phyloP scores from a whole-genome alignment of 2,113 vertebrate genomes.

The Setophaga petechia region DNA sequence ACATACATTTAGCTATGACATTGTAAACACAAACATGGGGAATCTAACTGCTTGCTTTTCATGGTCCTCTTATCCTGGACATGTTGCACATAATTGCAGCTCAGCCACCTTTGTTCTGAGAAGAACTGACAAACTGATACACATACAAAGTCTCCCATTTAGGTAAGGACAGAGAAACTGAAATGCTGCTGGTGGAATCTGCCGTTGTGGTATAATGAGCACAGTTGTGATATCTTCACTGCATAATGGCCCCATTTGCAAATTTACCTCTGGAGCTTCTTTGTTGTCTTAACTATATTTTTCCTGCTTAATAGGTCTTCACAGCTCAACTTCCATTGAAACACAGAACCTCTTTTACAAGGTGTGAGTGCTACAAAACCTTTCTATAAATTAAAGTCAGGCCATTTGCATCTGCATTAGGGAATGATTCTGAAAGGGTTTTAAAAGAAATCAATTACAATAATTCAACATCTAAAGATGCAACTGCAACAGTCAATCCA shows the following conservation, averaged over 20 bases:
- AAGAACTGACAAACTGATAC: neutral
- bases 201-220: neutral
- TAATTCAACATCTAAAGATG: constrained; percentile 24
- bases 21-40: neutral
- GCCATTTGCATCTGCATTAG: neutral
- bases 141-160: neutral
- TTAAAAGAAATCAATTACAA: constrained; percentile 18
- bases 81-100: neutral
- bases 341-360: neutral
- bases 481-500: neutral
- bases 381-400: neutral
- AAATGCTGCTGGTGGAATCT: neutral
- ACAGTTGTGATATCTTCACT: neutral
- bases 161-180: neutral
- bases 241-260: neutral
- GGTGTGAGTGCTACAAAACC: neutral
- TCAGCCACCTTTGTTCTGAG: neutral
- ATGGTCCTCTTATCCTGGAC: neutral
- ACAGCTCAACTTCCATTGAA: neutral
- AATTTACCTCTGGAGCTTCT: neutral
- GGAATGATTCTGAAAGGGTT: neutral
- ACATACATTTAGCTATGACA: neutral
- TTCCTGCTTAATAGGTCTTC: neutral
- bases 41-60: neutral
- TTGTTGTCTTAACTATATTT: neutral